phyloP scores from a whole-genome alignment of 2,113 vertebrate genomes.

The Cyanistes caeruleus region DNA sequence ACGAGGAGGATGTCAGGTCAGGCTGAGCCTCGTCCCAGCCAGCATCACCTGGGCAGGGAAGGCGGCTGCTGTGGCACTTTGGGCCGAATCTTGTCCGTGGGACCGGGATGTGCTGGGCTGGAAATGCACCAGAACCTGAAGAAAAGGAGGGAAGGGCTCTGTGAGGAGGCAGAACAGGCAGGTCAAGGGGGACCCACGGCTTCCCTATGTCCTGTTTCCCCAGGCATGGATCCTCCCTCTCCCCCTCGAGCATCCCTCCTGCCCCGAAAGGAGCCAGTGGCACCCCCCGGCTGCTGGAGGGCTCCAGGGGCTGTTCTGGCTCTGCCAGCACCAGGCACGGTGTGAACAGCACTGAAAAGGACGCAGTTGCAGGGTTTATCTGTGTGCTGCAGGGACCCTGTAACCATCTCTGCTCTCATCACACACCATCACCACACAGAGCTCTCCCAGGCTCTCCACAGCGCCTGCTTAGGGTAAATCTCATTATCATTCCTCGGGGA shows the following conservation, averaged over 20 bases:
- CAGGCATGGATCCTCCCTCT: neutral
- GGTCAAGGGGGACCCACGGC: neutral
- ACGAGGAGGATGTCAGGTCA: accelerated
- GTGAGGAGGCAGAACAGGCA: neutral
- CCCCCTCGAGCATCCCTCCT: accelerated
- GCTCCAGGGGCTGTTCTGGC: accelerated
- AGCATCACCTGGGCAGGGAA: accelerated
- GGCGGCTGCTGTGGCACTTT: accelerated
- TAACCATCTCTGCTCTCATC: neutral
- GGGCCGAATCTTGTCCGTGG: neutral
- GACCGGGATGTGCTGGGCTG: neutral
- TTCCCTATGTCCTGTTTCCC: accelerated
- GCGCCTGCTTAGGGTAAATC: slow-evolving; percentile 41
- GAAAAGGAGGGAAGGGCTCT: neutral
- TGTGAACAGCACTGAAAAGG: neutral
- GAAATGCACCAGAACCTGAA: neutral
- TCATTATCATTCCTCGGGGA: slow-evolving; percentile 63
- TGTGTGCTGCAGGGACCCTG: neutral
- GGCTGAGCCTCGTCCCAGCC: neutral
- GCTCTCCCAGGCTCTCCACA: neutral
- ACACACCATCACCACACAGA: neutral
- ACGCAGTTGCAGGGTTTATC: neutral
- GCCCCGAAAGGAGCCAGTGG: neutral
- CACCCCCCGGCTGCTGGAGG: accelerated
- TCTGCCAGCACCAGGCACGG: accelerated